Conservation (phyloP, 2,113 vertebrate genomes). For the Psittacula cyanocephala region DNA sequence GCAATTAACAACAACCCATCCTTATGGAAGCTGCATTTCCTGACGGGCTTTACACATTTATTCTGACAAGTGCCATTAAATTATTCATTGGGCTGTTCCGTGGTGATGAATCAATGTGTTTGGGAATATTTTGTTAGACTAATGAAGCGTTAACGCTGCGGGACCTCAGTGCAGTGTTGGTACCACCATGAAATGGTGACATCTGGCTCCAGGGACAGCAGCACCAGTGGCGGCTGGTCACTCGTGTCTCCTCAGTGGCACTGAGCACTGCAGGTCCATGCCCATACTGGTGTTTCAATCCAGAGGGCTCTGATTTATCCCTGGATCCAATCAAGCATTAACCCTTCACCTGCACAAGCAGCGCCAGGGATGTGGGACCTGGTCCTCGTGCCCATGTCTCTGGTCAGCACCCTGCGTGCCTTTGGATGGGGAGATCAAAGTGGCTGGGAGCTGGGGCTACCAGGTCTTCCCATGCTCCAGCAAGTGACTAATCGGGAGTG, state of each 20-base stretch:
- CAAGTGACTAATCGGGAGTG: not conserved
- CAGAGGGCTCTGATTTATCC: not conserved
- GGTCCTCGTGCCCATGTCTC: rapidly evolving
- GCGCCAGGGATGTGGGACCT: rapidly evolving
- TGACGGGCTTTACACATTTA: not conserved
- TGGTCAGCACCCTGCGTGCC: not conserved
- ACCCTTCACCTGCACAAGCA: not conserved
- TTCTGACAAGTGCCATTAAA: conserved; percentile 47
- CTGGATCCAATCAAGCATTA: not conserved
- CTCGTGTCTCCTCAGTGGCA: rapidly evolving
- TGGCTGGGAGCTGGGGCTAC: not conserved
- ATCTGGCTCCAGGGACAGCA: not conserved
- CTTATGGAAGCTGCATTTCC: not conserved
- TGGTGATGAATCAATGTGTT: not conserved
- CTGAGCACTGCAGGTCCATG: not conserved
- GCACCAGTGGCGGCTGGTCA: not conserved
- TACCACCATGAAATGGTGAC: rapidly evolving
- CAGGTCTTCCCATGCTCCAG: not conserved
- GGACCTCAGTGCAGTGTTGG: rapidly evolving
- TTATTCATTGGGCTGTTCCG: conserved; percentile 5
- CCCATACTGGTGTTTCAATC: not conserved
- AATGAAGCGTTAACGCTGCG: not conserved
- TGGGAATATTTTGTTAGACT: not conserved
- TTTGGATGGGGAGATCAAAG: not conserved
- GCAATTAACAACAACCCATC: not conserved